Evolutionary conservation across 2,113 vertebrate genomes (phyloP).

Genomic region (Tachysurus vachellii): DNA sequence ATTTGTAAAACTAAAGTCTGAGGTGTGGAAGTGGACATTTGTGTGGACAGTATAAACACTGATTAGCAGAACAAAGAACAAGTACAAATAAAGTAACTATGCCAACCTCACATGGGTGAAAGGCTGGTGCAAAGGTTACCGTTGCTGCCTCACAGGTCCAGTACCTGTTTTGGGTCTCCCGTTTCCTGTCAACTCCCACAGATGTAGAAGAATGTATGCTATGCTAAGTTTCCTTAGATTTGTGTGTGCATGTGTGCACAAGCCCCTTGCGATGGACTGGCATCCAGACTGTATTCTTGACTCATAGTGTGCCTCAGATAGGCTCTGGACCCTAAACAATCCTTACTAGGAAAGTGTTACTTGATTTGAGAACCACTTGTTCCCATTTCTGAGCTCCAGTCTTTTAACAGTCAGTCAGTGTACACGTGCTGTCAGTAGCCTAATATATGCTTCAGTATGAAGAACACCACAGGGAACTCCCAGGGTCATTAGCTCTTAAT

Average conservation of each 20-base stretch:
- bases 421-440: slow-evolving; percentile 69
- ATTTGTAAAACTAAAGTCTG: background rate
- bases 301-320: background rate
- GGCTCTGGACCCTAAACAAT: background rate
- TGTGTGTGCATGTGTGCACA: background rate
- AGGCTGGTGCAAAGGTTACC: background rate
- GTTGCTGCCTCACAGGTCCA: background rate
- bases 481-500: slow-evolving; percentile 77
- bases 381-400: slow-evolving; percentile 53
- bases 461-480: slow-evolving; percentile 71
- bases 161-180: background rate
- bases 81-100: background rate
- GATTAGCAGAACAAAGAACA: background rate
- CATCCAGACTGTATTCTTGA: background rate
- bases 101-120: background rate
- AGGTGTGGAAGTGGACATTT: background rate
- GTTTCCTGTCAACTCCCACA: background rate
- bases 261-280: background rate
- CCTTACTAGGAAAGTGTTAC: background rate
- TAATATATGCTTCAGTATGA: slow-evolving; percentile 72
- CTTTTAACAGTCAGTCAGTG: slow-evolving; percentile 73
- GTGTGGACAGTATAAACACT: background rate
- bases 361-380: slow-evolving; percentile 13
- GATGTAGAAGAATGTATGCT: background rate
- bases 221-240: background rate